Conservation (phyloP, 2,113 vertebrate genomes). For the Prietella phreatophila region DNA sequence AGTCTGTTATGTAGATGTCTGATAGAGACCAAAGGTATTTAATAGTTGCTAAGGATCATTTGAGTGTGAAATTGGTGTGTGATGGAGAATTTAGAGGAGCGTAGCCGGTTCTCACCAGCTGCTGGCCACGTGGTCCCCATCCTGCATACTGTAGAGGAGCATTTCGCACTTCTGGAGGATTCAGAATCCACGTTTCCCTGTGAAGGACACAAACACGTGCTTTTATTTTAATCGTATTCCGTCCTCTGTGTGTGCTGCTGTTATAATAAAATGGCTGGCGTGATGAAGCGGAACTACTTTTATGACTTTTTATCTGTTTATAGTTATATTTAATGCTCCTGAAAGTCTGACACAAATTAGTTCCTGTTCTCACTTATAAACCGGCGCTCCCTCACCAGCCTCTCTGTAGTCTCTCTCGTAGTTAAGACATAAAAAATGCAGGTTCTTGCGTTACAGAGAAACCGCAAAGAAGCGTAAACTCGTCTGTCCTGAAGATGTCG, state of each 20-base stretch:
- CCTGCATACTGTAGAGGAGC: constrained; percentile 93
- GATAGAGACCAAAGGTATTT: neutral
- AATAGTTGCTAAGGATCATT: neutral
- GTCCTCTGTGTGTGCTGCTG: neutral
- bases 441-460: neutral
- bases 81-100: neutral
- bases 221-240: neutral
- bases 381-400: neutral
- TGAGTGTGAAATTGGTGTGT: neutral
- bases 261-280: neutral
- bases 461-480: neutral
- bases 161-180: constrained; percentile 92
- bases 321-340: neutral
- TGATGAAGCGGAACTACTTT: neutral
- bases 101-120: constrained; percentile 81
- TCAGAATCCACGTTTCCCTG: constrained; percentile 90
- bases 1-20: neutral
- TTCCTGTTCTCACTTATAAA: neutral
- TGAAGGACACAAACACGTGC: constrained; percentile 36
- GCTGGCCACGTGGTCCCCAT: constrained; percentile 95
- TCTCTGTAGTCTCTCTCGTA: neutral
- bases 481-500: too few relatives aligned
- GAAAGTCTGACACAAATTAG: neutral
- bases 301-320: neutral
- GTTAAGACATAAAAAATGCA: neutral